These are phyloP conservation scores for Protophormia terraenovae DNA, from an alignment of 2,888 invertebrate genomes.

Conservation along the genomic window DNA sequence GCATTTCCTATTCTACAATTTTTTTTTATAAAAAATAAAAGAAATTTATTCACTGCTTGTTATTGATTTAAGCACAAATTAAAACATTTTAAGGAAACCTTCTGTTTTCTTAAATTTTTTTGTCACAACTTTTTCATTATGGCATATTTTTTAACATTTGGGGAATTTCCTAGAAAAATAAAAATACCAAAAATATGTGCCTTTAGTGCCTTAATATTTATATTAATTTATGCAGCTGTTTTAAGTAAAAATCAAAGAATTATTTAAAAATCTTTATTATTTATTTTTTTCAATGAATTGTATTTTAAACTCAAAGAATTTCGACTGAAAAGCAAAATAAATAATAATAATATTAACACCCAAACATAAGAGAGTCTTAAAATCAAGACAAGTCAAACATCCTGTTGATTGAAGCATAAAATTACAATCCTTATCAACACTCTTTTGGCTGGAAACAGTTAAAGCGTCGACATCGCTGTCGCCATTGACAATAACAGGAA, in stretches of 20 bases:
- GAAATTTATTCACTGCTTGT: neutral
- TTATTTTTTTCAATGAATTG: too few relatives aligned
- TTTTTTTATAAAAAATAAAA: neutral
- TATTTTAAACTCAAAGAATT: neutral
- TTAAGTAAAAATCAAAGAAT: neutral
- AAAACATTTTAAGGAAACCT: neutral
- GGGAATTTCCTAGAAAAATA: neutral
- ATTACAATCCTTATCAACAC: slow-evolving; percentile 41
- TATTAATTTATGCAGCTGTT: neutral
- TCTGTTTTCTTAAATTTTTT: neutral
- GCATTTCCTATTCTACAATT: too few relatives aligned
- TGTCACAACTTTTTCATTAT: neutral
- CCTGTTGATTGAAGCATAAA: slow-evolving; percentile 48
- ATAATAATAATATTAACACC: neutral
- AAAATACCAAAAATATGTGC: neutral
- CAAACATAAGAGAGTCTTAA: neutral
- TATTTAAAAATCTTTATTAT: neutral
- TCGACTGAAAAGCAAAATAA: neutral
- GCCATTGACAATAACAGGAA: neutral
- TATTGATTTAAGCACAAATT: neutral
- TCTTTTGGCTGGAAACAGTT: neutral
- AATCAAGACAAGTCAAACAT: neutral
- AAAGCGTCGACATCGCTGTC: neutral
- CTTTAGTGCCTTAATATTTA: neutral
- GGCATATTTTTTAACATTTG: neutral